Base-by-base conservation (phyloP, 2,113 vertebrate genomes). In the Capreolus pygargus region DNA sequence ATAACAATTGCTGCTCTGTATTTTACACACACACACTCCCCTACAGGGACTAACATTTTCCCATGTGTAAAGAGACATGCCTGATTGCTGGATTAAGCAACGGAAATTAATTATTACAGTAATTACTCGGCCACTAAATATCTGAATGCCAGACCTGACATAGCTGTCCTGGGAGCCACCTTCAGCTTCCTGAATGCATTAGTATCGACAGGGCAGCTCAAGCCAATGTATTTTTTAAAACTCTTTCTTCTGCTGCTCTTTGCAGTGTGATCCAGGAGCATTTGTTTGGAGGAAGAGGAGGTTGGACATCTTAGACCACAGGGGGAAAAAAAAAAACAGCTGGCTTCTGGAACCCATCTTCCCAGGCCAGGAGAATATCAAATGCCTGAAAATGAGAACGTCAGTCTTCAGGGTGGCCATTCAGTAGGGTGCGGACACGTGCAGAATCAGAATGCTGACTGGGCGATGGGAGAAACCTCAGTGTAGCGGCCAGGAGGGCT, bases 71-170 rank as follows among this genome's bases (percentile, higher is more conserved):
- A 98, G 91, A n/a, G n/a, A 98, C 94, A 98, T 98, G 93, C 76
- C 95, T 96, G 97, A 97, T 98, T 98, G 95, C 97, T 97, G 98
- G 95, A 90, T 97, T 98, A 98, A 98, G 98, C 96, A 97, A 97
- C 19, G 33, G 95, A 98, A 98, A 98, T 98, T 98, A 98, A 97
- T 99, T 98, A 98, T 94, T 98, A 97, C 97, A 97, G 95, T 97
- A 97, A 98, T 98, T 98, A 93, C 86, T 98, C 74, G 64, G 90
- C 98, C 94, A 79, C 97, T 98, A 98, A 96, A 78, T 97, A 96
- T 97, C 96, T 95, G 94, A 97, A 96, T 87, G 96, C 97, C 91
- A 97, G 93, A 55, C 95, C 96, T 92, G 95, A 97, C 96, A 83
- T 58, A 58, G 86, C 91, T 43, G 33, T 97, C 97, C 97, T 95